Percentiles rank a stretch among this genome's conserved stretches.
These are phyloP conservation scores for Melipona bicolor DNA, from an alignment of 2,888 invertebrate species.

Conservation along the genomic window DNA sequence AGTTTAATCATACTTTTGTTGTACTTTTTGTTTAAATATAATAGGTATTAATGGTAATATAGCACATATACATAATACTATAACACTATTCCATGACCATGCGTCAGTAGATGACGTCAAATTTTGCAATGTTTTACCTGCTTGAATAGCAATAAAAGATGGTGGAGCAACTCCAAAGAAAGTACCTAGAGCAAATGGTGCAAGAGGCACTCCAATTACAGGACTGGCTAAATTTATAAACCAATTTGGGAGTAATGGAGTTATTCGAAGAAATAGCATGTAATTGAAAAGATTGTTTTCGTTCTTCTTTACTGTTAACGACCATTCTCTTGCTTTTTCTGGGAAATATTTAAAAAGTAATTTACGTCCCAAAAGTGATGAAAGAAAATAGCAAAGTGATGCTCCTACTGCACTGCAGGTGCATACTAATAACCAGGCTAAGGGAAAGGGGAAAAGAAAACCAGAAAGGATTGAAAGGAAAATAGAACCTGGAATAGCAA, in stretches of 20 bases:
- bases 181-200: conserved; percentile 97
- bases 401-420: conserved; percentile 98
- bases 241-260: conserved; percentile 99
- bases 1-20: conserved; percentile 90
- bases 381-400: conserved; percentile 96
- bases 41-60: conserved; percentile 94
- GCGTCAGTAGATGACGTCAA: conserved; percentile 95
- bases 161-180: conserved; percentile 98
- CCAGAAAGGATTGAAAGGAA: conserved; percentile 98
- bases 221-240: conserved; percentile 99
- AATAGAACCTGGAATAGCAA: conserved; percentile 99
- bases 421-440: conserved; percentile 95
- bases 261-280: conserved; percentile 98
- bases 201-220: conserved; percentile 96
- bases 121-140: conserved; percentile 97
- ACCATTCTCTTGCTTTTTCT: conserved; percentile 93
- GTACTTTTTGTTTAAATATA: conserved; percentile 91
- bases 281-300: conserved; percentile 96
- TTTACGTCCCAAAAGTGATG: conserved; percentile 94
- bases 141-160: conserved; percentile 98
- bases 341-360: conserved; percentile 95
- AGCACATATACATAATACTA: conserved; percentile 91
- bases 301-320: conserved; percentile 93
- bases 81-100: conserved; percentile 94
- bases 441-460: conserved; percentile 96